These are phyloP conservation scores for Agrochola lota DNA, from an alignment of 2,888 invertebrate species.

Conservation along the genomic window DNA sequence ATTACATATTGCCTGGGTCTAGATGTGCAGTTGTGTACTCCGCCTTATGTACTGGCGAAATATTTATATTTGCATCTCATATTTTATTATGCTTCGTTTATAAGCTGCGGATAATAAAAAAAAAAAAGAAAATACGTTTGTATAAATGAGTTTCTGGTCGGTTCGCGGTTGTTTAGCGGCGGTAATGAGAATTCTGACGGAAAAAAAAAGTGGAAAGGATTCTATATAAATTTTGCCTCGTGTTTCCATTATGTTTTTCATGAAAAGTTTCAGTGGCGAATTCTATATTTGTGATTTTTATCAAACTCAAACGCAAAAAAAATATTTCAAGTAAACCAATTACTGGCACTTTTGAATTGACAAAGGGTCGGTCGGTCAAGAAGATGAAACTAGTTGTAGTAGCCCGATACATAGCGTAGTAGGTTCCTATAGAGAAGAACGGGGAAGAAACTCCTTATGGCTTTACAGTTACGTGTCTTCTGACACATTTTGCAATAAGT, in stretches of 20 bases:
- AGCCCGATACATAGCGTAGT: neutral
- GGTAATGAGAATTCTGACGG: constrained; percentile 40
- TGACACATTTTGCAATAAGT: neutral
- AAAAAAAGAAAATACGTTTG: no score
- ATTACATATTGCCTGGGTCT: no score
- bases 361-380: neutral
- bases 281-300: neutral
- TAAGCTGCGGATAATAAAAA: constrained; percentile 31
- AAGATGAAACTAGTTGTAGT: neutral
- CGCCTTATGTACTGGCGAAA: constrained; percentile 29
- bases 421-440: neutral
- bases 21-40: constrained; percentile 1
- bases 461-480: neutral
- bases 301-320: neutral
- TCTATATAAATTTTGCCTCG: neutral
- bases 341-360: neutral
- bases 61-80: constrained; percentile 54
- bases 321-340: neutral
- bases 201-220: constrained; percentile 14
- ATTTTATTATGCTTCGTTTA: constrained; percentile 36
- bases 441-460: neutral
- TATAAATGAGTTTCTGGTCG: constrained; percentile 33
- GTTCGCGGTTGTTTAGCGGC: constrained; percentile 6
- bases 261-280: neutral
- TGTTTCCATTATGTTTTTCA: neutral